phyloP scores from a whole-genome alignment of 2,797 vertebrate species.

The Arctocebus calabarensis region DNA sequence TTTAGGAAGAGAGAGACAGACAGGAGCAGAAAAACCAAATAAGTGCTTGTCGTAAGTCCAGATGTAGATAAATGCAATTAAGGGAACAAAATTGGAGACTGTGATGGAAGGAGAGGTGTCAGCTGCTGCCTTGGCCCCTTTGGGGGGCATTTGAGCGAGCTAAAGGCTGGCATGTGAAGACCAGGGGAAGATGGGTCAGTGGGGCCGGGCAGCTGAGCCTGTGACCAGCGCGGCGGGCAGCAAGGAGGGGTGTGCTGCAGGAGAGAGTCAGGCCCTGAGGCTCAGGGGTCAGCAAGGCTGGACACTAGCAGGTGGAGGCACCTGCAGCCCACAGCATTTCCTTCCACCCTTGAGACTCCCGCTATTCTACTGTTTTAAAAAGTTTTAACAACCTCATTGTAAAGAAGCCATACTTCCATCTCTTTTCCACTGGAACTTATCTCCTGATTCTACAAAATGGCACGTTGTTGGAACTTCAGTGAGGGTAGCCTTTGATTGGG shows the following conservation, averaged over 20 bases:
- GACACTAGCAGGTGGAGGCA: too few species aligned
- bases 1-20: not conserved
- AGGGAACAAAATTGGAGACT: not conserved
- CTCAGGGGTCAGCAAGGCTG: not conserved
- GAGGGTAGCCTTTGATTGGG: not conserved
- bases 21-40: not conserved
- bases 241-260: not conserved
- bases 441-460: not conserved
- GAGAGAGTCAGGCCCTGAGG: rapidly evolving
- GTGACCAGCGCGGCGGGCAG: not conserved
- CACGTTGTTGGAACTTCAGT: not conserved
- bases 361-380: not conserved
- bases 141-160: not conserved
- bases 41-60: not conserved
- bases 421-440: not conserved
- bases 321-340: not conserved
- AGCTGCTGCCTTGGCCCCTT: not conserved
- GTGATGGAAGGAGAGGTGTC: too few species aligned
- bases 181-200: not conserved
- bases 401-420: not conserved
- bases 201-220: not conserved
- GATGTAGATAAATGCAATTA: not conserved
- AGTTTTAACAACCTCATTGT: not conserved
- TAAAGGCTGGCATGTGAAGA: not conserved
- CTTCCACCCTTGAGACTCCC: not conserved